Evolutionary conservation across 2,113 vertebrate species (phyloP), one percentile per base, ranked within the genome.

Genomic region (Todiramphus chloris): DNA sequence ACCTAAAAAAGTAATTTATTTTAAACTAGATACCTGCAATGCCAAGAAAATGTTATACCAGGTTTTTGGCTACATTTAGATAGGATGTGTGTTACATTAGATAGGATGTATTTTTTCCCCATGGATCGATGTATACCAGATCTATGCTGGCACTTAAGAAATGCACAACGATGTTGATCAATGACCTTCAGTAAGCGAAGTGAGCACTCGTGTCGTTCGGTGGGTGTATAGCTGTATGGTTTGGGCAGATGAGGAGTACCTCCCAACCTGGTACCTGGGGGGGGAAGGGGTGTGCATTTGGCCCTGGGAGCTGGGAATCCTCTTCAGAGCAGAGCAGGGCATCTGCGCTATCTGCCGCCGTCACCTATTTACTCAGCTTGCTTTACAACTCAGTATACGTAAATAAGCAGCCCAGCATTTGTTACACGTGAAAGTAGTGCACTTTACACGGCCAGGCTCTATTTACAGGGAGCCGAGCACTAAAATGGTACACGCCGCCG

Each of bases 141-240:
- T 6, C 63, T 70, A 30, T 1, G 2, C 33, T 10, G 16, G 39
- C 37, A 13, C 63, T 67, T 27, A 28, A 19, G 64, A 58, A 73
- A 41, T 1, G 33, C 13, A 17, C 24, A 4, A 3, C 2, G 15
- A 7, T 7, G 23, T 41, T 51, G 10, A 33, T 18, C 27, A 14
- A 16, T 10, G 19, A 39, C 21, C 13, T 55, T 69, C 64, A 5
- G 19, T 3, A 66, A 25, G 46, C 2, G 1, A 37, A 28, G 18
- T 5, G 18, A 51, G n/a, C 25, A 37, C 48, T 70, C 17, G 4
- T 28, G 46, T 37, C 35, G 19, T 11, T 35, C 21, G 2, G 25
- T 1, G 9, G 25, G 28, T 17, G 31, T 7, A 11, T 2, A 1
- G 44, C 31, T 13, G 56, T 5, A 1, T 1, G 28, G 25, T 31